Conservation (phyloP, 2,113 vertebrate genomes). For the Rhizomys pruinosus region DNA sequence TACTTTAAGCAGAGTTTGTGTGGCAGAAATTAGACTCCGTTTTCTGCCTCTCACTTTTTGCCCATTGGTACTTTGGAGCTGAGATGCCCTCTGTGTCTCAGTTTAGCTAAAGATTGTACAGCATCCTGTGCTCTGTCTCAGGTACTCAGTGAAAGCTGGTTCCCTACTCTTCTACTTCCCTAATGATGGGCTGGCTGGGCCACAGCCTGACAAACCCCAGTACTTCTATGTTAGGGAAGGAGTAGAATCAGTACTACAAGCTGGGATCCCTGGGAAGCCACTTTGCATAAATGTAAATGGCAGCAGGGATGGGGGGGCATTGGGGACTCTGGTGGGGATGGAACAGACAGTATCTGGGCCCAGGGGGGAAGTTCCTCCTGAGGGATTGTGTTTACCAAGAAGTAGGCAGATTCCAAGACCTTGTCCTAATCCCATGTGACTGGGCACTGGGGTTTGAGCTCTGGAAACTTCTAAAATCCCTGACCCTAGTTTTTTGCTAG, state of each 20-base stretch:
- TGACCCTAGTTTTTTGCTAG: background rate
- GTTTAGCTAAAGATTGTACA: background rate
- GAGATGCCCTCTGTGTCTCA: rapidly evolving
- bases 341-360: background rate
- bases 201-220: background rate
- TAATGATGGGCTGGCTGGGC: background rate
- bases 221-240: background rate
- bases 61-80: background rate
- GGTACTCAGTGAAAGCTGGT: background rate
- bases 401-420: background rate
- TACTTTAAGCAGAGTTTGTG: background rate
- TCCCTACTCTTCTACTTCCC: background rate
- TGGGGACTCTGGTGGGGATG: background rate
- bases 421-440: background rate
- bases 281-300: too few relatives aligned
- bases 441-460: background rate
- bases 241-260: rapidly evolving
- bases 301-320: rapidly evolving
- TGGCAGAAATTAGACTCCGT: background rate
- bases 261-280: background rate
- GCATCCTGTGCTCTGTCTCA: rapidly evolving
- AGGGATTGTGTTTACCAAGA: background rate
- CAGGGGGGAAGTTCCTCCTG: rapidly evolving
- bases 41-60: constrained; percentile 3
- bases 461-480: background rate